These are phyloP conservation scores for Mechanitis messenoides DNA, from an alignment of 2,888 invertebrate genomes.

Conservation along the genomic window DNA sequence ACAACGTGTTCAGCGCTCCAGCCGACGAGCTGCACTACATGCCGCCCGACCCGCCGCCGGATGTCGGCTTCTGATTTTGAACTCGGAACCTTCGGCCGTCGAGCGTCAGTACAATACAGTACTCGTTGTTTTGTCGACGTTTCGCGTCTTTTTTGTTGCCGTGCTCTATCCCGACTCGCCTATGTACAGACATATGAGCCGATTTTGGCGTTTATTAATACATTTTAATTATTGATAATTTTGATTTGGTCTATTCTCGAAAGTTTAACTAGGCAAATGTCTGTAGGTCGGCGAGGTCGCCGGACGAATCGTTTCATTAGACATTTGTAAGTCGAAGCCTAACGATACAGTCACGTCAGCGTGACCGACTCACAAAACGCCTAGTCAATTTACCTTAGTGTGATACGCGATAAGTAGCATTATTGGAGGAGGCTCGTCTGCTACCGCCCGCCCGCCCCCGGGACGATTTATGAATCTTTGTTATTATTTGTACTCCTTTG, in stretches of 20 bases:
- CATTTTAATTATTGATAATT: constrained; percentile 1
- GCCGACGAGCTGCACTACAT: constrained; percentile 69
- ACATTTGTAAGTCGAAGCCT: constrained; percentile 35
- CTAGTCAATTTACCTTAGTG: constrained; percentile 78
- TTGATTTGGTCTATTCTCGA: not conserved
- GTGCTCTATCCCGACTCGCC: not conserved
- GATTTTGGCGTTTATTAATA: not conserved
- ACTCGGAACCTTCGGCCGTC: constrained; percentile 5
- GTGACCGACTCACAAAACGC: constrained; percentile 68
- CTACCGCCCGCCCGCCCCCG: constrained; percentile 4
- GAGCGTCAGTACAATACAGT: not conserved
- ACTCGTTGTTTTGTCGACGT: constrained; percentile 7
- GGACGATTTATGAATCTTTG: constrained; percentile 20
- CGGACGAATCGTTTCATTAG: constrained; percentile 6
- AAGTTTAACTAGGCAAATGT: not conserved
- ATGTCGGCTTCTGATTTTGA: constrained; percentile 55
- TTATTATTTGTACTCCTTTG: constrained; percentile 13
- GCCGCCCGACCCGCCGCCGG: constrained; percentile 69
- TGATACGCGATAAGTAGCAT: constrained; percentile 74
- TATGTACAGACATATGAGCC: not conserved
- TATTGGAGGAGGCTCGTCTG: constrained; percentile 42
- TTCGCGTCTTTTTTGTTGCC: not conserved
- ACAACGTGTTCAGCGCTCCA: constrained; percentile 90
- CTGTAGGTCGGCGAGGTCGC: not conserved
- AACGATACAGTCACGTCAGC: constrained; percentile 37